Conservation (phyloP, 2,113 vertebrate genomes). For the Antennarius striatus region DNA sequence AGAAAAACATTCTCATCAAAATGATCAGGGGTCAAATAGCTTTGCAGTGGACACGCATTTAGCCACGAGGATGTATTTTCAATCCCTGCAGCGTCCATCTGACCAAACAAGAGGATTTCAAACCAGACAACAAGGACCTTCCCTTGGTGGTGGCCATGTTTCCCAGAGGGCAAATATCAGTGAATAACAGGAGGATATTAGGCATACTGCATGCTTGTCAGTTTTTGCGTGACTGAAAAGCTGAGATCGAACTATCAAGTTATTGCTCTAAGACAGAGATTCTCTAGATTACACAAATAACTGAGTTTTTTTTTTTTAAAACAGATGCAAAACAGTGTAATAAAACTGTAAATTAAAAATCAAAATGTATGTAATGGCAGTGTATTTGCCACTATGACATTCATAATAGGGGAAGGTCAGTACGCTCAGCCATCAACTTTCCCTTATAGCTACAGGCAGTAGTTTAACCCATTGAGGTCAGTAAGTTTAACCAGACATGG, state of each 20-base stretch:
- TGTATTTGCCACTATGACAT: too few relatives aligned
- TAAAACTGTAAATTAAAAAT: too few relatives aligned
- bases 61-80: conserved; percentile 24
- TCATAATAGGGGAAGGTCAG: not conserved
- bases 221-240: conserved; percentile 15
- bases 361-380: too few relatives aligned
- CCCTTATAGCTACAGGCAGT: too few relatives aligned
- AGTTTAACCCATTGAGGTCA: too few relatives aligned
- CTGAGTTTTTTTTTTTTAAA: not conserved
- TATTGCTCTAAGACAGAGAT: not conserved
- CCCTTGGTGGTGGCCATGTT: conserved; percentile 22
- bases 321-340: too few relatives aligned
- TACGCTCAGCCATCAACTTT: too few relatives aligned
- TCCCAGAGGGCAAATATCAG: conserved; percentile 33
- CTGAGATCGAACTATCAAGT: conserved; percentile 1
- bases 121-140: conserved; percentile 39
- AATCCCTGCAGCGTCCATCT: conserved; percentile 65
- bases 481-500: too few relatives aligned
- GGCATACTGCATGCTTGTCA: conserved; percentile 31
- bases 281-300: not conserved
- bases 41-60: conserved; percentile 34
- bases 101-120: conserved; percentile 70
- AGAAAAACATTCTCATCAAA: conserved; percentile 28
- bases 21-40: conserved; percentile 40
- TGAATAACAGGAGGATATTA: conserved; percentile 29